Evolutionary conservation across 2,113 vertebrate genomes (phyloP), one percentile per base, ranked within the genome.

Genomic region (Hippopotamus amphibius): DNA sequence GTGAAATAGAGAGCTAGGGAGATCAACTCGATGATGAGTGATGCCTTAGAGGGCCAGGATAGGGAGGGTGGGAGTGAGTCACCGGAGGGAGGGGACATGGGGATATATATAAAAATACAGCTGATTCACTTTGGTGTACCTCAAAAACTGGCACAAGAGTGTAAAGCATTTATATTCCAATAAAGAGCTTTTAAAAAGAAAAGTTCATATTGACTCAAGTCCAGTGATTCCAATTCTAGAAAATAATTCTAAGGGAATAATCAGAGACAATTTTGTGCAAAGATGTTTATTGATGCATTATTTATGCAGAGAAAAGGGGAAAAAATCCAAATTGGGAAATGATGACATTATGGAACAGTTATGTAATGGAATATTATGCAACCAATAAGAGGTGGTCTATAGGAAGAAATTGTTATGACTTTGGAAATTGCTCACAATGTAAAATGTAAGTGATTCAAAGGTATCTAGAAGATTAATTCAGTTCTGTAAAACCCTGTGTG

Each of bases 171-270:
- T 37, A 37, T 37, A 37, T 37, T 37, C 37, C 37, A 37, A 37
- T 37, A 37, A 37, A 37, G 37, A 37, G 37, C 37, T 37, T 37
- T 37, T 37, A 37, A 37, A 37, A 37, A 37, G 37, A 84, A 77
- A 93, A 88, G 59, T 93, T 96, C 86, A 68, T 43, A 59, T 24
- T 80, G 66, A 96, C 65, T 95, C 66, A 93, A 74, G 48, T 30
- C n/a, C 68, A 91, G 11, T 79, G 59, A 82, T 90, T 87, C 10
- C 9, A 65, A 22, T 86, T 96, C 28, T 63, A 93, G 61, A 94
- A 94, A 87, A 71, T 84, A 11, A 97, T 83, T 93, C 65, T 94
- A 83, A 90, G 66, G 48, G 50, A 87, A 53, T 94, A 90, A 90
- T 83, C 10, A 94, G 69, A 89, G 26, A 37, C 6, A 8, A 5